Conservation (phyloP, 1,140 invertebrate genomes). For the Calephelis virginiensis region DNA sequence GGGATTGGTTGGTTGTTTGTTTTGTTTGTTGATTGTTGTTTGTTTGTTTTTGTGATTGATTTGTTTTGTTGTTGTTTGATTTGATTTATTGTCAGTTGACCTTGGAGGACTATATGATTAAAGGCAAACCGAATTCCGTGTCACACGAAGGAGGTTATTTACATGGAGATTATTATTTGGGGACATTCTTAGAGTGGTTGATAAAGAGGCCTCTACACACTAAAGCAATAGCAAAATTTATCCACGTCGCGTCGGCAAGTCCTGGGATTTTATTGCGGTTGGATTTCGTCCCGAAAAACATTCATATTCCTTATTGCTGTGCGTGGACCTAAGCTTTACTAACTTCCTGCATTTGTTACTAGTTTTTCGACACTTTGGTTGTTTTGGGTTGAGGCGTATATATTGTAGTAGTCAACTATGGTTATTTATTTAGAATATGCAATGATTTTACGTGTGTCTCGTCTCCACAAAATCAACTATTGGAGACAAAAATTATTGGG, state of each 20-base stretch:
- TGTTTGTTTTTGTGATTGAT: too few relatives aligned
- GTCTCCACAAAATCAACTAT: too few relatives aligned
- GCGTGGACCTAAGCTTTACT: not conserved
- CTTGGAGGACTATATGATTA: too few relatives aligned
- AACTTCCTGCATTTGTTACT: not conserved
- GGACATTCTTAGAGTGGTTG: constrained; percentile 2
- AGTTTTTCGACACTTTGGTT: not conserved
- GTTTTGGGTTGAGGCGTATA: not conserved
- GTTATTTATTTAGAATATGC: not conserved
- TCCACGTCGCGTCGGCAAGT: constrained; percentile 22
- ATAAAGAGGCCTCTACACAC: constrained; percentile 24
- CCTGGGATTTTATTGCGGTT: constrained; percentile 26
- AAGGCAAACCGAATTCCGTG: too few relatives aligned
- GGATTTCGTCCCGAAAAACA: constrained; percentile 20
- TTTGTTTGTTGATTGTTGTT: too few relatives aligned
- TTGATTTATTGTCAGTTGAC: too few relatives aligned
- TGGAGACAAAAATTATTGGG: too few relatives aligned
- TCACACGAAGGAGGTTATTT: too few relatives aligned
- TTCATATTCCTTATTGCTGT: constrained; percentile 21
- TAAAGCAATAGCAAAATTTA: constrained; percentile 29
- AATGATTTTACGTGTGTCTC: not conserved
- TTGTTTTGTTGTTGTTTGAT: too few relatives aligned
- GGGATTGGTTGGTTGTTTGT: too few relatives aligned
- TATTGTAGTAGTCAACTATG: too few relatives aligned
- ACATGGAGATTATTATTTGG: too few relatives aligned